phyloP scores from a whole-genome alignment of 2,113 vertebrate genomes.

The Paralichthys olivaceus region DNA sequence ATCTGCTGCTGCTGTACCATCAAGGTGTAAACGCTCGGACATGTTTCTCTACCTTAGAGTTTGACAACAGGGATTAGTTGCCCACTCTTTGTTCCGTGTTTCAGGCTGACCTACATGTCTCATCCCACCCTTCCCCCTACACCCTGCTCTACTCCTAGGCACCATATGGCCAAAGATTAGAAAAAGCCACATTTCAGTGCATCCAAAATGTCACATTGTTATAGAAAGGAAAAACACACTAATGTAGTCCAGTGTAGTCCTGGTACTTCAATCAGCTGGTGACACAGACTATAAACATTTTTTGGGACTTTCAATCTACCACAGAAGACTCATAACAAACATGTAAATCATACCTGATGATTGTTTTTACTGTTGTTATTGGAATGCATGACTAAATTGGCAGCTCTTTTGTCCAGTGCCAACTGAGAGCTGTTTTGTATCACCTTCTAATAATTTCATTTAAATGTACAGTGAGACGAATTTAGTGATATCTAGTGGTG shows the following conservation, averaged over 20 bases:
- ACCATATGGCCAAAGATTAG: slow-evolving; percentile 79
- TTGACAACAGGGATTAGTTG: slow-evolving; percentile 40
- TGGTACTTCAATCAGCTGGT: slow-evolving; percentile 1
- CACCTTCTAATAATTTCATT: too few species aligned
- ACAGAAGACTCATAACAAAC: not conserved
- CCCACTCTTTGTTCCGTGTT: slow-evolving; percentile 48
- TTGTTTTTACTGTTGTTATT: too few species aligned
- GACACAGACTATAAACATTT: not conserved
- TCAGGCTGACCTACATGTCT: slow-evolving; percentile 60
- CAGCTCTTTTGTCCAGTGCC: too few species aligned
- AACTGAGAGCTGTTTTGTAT: too few species aligned
- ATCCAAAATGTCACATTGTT: slow-evolving; percentile 42
- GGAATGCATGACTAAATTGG: too few species aligned
- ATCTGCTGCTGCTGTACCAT: not conserved
- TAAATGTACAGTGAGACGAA: too few species aligned
- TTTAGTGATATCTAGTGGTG: too few species aligned
- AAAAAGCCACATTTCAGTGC: slow-evolving; percentile 55
- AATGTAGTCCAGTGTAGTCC: not conserved
- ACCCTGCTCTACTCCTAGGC: slow-evolving; percentile 6
- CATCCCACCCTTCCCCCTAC: slow-evolving; percentile 43
- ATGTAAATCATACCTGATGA: not conserved
- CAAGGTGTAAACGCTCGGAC: not conserved
- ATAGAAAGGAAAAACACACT: not conserved
- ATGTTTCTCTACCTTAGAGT: not conserved
- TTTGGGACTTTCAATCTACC: not conserved